Base-by-base conservation (phyloP, 64 coral and sea anemone species). In the Catalaphyllia jardinei region DNA sequence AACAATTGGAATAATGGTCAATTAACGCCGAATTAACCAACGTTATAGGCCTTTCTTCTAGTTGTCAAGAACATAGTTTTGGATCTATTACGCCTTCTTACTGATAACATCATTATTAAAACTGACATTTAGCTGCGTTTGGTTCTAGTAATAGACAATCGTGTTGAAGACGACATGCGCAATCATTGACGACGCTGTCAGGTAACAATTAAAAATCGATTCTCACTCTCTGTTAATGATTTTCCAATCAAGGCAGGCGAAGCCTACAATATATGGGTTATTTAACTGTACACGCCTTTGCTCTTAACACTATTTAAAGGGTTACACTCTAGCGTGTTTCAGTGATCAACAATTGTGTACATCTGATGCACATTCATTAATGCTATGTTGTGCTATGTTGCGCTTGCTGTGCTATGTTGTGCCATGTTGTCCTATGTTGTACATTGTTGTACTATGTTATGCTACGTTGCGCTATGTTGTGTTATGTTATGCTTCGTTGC, bases 151-250 rank as follows among this genome's bases (percentile, higher is more conserved):
- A n/a, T n/a, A n/a, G 75, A 42, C 52, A 51, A 35, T 77, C 14
- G 35, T 52, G 42, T 77, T 42, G 49, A 7, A 62, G 60, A 62
- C 60, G 60, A 62, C 60, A 12, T 62, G 60, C 60, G 60, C 60
- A 77, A 77, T 50, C 38, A 51, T 77, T 77, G 52, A 77, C 38
- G 75, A 77, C 75, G 75, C 75, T 77, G 75, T 77, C 75, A 77
- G 75, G 75, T 77, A 77, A 77, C 75, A 51, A 77, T 77, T 77
- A 77, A 55, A 77, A 77, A 46, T 77, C 13, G 52, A n/a, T n/a
- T n/a, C n/a, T n/a, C n/a, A n/a, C n/a, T n/a, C n/a, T n/a, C n/a
- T n/a, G 15, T 49, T 42, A 19, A 20, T 25, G 52, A 78, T 17
- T 78, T 35, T 3, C 33, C 76, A 78, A 38, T 76, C 46, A 52